Base-by-base conservation (phyloP, 2,888 invertebrate genomes). In the Andrena bicolor region DNA sequence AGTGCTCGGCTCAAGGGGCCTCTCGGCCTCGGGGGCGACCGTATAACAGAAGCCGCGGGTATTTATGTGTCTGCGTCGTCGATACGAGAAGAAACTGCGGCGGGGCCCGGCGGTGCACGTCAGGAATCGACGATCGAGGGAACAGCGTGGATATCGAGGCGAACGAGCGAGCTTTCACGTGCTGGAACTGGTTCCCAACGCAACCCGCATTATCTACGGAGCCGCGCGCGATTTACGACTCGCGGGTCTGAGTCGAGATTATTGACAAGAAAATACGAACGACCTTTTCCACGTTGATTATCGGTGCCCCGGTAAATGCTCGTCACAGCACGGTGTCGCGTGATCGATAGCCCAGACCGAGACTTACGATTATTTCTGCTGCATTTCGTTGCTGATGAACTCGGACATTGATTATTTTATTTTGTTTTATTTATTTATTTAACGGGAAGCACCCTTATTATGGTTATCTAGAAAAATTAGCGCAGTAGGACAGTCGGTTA, bases 121-220 rank as follows among this genome's bases (percentile, higher is more conserved):
- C 78, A 68, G 76, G 83, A 72, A 85, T 84, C 82, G 78, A 75
- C 69, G 80, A 84, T 88, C 79, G 73, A 28, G 65, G 48, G 84
- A 49, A 35, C 51, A 32, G 58, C 73, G 53, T 48, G 51, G 41
- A 63, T 79, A 83, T 83, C 76, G 78, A n/a, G 26, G 63, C 65
- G 30, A 30, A 30, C 30, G 64, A 56, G 8, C 58, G 20, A 49
- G 72, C 72, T 71, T 72, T 80, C 75, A 32, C 81, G 63, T 32
- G 63, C 69, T 66, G 65, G 35, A 87, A 88, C 88, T 87, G 87
- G 88, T 87, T 87, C 76, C 65, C 56, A 79, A 48, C 64, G 74
- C 28, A 58, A 23, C 66, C 66, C 48, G 75, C 65, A 84, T 86
- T 88, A 84, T 86, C 86, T 79, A 80, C 82, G 75, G 64, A 75